Evolutionary conservation across 1,140 invertebrate species (phyloP).

Genomic region (Cryptotermes secundus): DNA sequence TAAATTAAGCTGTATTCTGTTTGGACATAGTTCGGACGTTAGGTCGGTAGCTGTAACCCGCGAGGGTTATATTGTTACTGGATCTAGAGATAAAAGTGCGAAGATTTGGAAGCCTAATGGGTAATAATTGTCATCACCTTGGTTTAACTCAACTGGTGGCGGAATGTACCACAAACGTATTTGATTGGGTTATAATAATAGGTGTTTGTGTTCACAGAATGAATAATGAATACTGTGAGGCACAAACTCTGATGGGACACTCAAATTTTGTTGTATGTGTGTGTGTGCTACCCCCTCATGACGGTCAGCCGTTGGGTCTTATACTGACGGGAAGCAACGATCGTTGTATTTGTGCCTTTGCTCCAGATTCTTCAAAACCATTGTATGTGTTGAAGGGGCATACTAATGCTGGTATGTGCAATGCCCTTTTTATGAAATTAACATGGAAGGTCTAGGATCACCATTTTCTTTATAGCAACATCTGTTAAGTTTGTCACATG

Average conservation of each 20-base stretch:
- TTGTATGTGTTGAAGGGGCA: conserved; percentile 72
- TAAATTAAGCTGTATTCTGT: conserved; percentile 73
- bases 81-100: conserved; percentile 82
- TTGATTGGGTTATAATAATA: conserved; percentile 27
- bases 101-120: conserved; percentile 79
- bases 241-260: conserved; percentile 74
- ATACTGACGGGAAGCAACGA: conserved; percentile 91
- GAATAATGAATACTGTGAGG: conserved; percentile 58
- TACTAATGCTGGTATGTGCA: conserved; percentile 63
- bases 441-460: background rate
- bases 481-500: conserved; percentile 11
- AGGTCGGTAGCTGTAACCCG: conserved; percentile 66
- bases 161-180: background rate
- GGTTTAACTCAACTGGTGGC: background rate
- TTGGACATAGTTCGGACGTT: conserved; percentile 83
- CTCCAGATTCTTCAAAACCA: conserved; percentile 59
- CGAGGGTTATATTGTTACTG: conserved; percentile 75
- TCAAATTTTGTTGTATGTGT: conserved; percentile 83
- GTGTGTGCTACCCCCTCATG: conserved; percentile 67
- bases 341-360: conserved; percentile 76
- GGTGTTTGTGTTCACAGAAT: conserved; percentile 47
- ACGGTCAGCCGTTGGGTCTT: conserved; percentile 69
- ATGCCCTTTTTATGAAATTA: background rate
- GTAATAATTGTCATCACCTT: conserved; percentile 52
- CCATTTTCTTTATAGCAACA: background rate